Percentiles rank a stretch among this genome's conserved stretches.
Evolutionary conservation across 2,113 vertebrate species (phyloP).

Genomic region (Alethe diademata): DNA sequence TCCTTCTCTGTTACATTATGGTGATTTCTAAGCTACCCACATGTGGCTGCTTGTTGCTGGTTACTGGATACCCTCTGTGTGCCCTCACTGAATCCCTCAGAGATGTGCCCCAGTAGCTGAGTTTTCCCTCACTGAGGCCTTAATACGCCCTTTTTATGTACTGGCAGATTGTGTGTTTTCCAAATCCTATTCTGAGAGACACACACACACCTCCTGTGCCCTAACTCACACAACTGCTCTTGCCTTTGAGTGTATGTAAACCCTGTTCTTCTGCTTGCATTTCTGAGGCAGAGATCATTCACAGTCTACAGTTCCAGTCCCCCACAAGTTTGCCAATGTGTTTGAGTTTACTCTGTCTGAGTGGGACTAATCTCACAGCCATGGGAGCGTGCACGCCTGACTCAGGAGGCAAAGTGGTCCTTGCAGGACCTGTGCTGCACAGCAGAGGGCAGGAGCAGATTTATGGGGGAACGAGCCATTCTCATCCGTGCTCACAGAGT

Average conservation of each 20-base stretch:
- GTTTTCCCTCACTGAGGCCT: background rate
- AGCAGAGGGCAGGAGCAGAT: background rate
- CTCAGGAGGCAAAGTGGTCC: background rate
- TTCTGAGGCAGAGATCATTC: background rate
- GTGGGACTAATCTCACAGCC: background rate
- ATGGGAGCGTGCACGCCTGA: accelerated
- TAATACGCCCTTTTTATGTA: background rate
- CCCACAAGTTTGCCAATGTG: background rate
- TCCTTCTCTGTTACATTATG: accelerated
- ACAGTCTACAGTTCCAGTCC: background rate
- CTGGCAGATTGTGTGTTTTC: background rate
- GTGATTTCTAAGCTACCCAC: background rate
- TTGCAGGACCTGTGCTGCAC: background rate
- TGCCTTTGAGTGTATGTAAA: background rate
- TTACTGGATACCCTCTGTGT: accelerated
- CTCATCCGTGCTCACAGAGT: background rate
- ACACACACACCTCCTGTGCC: background rate
- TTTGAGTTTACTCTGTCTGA: background rate
- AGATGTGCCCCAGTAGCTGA: accelerated
- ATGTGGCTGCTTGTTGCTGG: background rate
- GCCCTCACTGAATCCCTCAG: accelerated
- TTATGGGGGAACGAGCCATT: background rate
- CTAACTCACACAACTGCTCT: background rate
- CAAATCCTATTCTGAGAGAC: background rate
- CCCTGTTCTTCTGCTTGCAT: background rate